phyloP scores from a whole-genome alignment of 1,140 invertebrate genomes.

The Brachionus plicatilis region DNA sequence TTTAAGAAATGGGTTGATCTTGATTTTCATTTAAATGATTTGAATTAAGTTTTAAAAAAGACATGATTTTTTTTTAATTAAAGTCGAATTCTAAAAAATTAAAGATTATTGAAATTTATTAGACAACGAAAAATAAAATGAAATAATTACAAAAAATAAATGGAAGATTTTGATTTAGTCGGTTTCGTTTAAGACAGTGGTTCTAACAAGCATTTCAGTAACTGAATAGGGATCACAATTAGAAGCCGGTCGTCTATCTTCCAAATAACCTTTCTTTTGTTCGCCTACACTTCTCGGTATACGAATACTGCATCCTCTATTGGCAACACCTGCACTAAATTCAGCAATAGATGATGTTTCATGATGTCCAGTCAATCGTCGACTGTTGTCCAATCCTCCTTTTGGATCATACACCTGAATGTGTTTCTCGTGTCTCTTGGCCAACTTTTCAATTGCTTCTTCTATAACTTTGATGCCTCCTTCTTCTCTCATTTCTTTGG shows the following conservation, averaged over 20 bases:
- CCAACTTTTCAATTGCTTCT: slow-evolving; percentile 67
- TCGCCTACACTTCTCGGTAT: slow-evolving; percentile 63
- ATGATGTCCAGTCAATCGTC: slow-evolving; percentile 57
- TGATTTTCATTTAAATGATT: too few relatives aligned
- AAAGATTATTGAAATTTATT: background rate
- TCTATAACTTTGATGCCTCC: slow-evolving; percentile 65
- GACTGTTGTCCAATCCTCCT: slow-evolving; percentile 57
- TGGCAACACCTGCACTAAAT: slow-evolving; percentile 58
- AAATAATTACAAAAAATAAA: background rate
- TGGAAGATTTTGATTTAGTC: background rate
- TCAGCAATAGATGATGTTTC: slow-evolving; percentile 52
- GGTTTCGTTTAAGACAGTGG: background rate
- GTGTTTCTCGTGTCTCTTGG: slow-evolving; percentile 73
- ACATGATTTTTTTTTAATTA: too few relatives aligned
- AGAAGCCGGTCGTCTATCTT: slow-evolving; percentile 76
- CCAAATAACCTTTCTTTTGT: slow-evolving; percentile 81
- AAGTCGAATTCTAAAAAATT: background rate
- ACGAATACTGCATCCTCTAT: slow-evolving; percentile 58
- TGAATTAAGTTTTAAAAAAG: too few relatives aligned
- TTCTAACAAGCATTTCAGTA: background rate
- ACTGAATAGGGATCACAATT: slow-evolving; percentile 26
- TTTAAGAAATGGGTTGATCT: too few relatives aligned
- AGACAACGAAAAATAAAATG: background rate
- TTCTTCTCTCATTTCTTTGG: slow-evolving; percentile 74
- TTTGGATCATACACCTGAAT: slow-evolving; percentile 80